Percentiles rank a stretch among this genome's conserved stretches.
phyloP scores from a whole-genome alignment of 1,140 invertebrate species.

The Coelopa frigida region DNA sequence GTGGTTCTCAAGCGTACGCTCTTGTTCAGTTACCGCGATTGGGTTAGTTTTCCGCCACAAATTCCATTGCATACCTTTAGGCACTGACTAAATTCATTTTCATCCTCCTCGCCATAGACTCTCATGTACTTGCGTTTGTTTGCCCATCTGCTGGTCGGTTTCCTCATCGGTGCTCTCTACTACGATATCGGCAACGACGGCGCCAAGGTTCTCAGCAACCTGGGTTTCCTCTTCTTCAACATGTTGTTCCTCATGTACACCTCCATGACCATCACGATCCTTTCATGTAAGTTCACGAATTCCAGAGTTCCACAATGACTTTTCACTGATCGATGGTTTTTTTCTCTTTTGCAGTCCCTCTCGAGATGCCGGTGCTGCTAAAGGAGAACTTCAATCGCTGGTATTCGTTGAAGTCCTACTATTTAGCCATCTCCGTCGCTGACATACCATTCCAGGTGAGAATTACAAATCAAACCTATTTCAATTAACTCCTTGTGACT shows the following conservation, averaged over 20 bases:
- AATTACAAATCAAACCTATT: no score
- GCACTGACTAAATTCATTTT: constrained; percentile 6
- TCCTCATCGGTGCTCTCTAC: constrained; percentile 87
- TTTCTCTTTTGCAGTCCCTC: constrained; percentile 63
- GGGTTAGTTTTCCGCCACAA: constrained; percentile 52
- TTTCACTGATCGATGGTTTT: no score
- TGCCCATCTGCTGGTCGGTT: constrained; percentile 84
- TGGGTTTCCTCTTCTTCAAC: constrained; percentile 95
- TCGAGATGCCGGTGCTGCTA: constrained; percentile 90
- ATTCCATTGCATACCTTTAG: constrained; percentile 4
- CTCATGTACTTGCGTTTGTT: constrained; percentile 89
- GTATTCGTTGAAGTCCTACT: constrained; percentile 94
- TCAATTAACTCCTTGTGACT: not conserved
- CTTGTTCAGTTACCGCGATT: constrained; percentile 74
- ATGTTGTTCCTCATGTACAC: constrained; percentile 98
- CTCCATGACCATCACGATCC: constrained; percentile 94
- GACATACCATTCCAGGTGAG: constrained; percentile 93
- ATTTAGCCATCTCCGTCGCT: constrained; percentile 89
- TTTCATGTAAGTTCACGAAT: constrained; percentile 72
- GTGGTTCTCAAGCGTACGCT: constrained; percentile 70
- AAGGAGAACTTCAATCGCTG: constrained; percentile 96
- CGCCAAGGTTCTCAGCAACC: constrained; percentile 89
- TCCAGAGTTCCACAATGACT: not conserved
- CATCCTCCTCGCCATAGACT: constrained; percentile 61
- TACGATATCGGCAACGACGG: constrained; percentile 91